These are phyloP conservation scores for Lydus trimaculatus DNA, from an alignment of 2,888 invertebrate genomes.

Conservation along the genomic window DNA sequence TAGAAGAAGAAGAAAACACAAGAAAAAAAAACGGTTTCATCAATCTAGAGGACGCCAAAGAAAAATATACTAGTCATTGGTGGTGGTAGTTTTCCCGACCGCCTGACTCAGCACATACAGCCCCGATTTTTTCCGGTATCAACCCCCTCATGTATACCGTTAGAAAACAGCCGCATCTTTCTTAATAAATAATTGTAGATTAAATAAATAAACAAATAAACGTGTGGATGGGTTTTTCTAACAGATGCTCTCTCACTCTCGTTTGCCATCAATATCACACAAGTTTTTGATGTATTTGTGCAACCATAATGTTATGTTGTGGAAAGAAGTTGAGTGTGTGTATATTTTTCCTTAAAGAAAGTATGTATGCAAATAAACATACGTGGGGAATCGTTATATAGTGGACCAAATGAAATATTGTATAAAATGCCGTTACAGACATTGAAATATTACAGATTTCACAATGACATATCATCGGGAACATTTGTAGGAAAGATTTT, in stretches of 20 bases:
- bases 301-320: constrained; percentile 47
- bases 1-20: background rate
- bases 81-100: constrained; percentile 50
- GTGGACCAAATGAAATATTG: constrained; percentile 59
- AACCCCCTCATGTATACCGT: background rate
- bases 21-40: constrained; percentile 49
- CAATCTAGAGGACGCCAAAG: constrained; percentile 51
- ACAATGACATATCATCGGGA: constrained; percentile 61
- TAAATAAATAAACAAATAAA: constrained; percentile 35
- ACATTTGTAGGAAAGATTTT: constrained; percentile 59
- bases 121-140: constrained; percentile 57
- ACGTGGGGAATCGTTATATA: constrained; percentile 52
- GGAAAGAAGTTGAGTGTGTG: constrained; percentile 53
- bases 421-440: constrained; percentile 57
- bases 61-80: constrained; percentile 59
- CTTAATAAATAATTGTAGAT: constrained; percentile 25
- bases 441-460: constrained; percentile 60
- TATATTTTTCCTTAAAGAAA: constrained; percentile 59
- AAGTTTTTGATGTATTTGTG: constrained; percentile 54
- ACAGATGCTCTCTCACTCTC: constrained; percentile 58
- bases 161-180: background rate
- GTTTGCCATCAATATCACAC: constrained; percentile 57
- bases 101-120: constrained; percentile 59
- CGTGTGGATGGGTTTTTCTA: constrained; percentile 57
- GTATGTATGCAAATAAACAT: constrained; percentile 59